Base-by-base conservation (phyloP, 23 tunicate species). In the Oikopleura dioica region DNA sequence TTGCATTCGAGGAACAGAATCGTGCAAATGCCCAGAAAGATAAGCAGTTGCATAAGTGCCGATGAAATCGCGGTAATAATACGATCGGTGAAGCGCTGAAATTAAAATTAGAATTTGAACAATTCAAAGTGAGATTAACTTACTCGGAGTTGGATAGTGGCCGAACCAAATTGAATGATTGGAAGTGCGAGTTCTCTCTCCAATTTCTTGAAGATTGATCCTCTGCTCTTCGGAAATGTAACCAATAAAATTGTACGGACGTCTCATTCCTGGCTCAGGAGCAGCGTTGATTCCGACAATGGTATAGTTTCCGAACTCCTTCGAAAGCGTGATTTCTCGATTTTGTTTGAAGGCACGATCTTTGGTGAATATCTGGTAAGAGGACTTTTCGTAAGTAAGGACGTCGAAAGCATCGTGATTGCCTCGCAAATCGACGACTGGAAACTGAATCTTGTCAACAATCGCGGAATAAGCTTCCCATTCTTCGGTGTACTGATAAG, bases 171-270 rank as follows among this genome's bases (percentile, higher is more conserved):
- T 38, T 1, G 94, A 84, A 24, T 68, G 37, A 75, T 91, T 91
- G 78, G 81, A 78, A 24, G 58, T 37, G 28, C 36, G 37, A 21
- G 77, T 1, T 55, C 37, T 0, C 12, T 59, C 68, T 12, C 83
- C 82, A 55, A 76, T 79, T 59, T 77, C 1, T 24, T 82, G 37
- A 4, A 89, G 78, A n/a, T 76, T 55, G 26, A 77, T 44, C 69
- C 79, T 37, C 5, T 38, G 23, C 35, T 76, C 78, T n/a, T 81
- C 50, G 35, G 78, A 50, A 59, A 87, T 63, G 67, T 83, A 78
- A 33, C 95, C 95, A 24, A 82, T 76, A 59, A 89, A 89, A 50
- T 89, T 89, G 44, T 75, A 89, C 1, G 96, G 96, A 69, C 96
- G 58, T 76, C 72, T 82, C 0, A 89, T 86, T 1, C 96, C 96